Evolutionary conservation across 1,140 invertebrate genomes (phyloP).

Genomic region (Liolophura sinensis): DNA sequence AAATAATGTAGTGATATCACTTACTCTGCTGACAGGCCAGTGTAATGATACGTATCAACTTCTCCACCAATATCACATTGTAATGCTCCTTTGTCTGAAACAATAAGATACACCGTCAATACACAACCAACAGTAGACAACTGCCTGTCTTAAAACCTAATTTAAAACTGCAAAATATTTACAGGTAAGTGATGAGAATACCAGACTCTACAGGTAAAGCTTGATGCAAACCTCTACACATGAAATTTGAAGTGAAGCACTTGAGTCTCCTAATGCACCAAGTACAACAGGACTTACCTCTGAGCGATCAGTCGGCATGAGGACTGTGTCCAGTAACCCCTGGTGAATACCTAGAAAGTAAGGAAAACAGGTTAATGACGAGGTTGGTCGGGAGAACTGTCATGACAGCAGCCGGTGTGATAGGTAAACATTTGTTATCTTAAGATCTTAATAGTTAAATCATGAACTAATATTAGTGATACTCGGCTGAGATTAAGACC

Average conservation of each 20-base stretch:
- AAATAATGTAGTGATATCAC: neutral
- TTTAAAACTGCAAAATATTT: slow-evolving; percentile 37
- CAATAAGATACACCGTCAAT: slow-evolving; percentile 8
- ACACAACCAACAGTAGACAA: neutral
- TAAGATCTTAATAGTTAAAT: too few species aligned
- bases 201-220: too few species aligned
- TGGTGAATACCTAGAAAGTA: slow-evolving; percentile 71
- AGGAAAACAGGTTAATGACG: neutral
- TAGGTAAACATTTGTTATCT: too few species aligned
- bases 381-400: too few species aligned
- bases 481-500: too few species aligned
- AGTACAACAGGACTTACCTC: slow-evolving; percentile 48
- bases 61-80: slow-evolving; percentile 77
- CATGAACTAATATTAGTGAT: too few species aligned
- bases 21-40: slow-evolving; percentile 74
- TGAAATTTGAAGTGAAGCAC: too few species aligned
- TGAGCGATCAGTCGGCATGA: slow-evolving; percentile 62
- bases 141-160: slow-evolving; percentile 21
- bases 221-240: too few species aligned
- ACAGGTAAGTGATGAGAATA: too few species aligned
- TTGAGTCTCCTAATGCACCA: too few species aligned
- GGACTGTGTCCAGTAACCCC: slow-evolving; percentile 72
- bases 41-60: slow-evolving; percentile 77
- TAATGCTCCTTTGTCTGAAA: slow-evolving; percentile 62
- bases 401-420: too few species aligned